These are phyloP conservation scores for Leistus spinibarbis DNA, from an alignment of 2,888 invertebrate species.

Conservation along the genomic window DNA sequence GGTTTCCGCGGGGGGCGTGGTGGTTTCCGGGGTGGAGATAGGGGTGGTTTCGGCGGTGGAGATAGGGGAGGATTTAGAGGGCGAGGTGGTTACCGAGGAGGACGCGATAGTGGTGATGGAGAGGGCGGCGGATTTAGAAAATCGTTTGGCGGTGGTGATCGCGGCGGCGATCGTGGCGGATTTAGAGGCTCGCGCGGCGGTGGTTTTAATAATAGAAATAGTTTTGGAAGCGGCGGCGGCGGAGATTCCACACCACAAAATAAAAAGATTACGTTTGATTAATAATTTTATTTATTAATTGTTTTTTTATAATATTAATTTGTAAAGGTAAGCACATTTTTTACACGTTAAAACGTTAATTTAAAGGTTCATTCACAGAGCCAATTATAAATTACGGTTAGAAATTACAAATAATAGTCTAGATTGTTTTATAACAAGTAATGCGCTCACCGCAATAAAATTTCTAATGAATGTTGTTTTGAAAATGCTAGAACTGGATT, in stretches of 20 bases:
- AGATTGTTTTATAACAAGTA: no score
- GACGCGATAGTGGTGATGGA: slow-evolving; percentile 42
- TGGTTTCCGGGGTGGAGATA: slow-evolving; percentile 44
- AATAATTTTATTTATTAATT: slow-evolving; percentile 33
- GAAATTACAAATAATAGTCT: no score
- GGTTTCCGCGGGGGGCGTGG: slow-evolving; percentile 48
- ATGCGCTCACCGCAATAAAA: no score
- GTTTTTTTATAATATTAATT: slow-evolving; percentile 5
- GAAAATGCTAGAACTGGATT: no score
- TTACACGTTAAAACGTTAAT: no score
- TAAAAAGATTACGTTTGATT: slow-evolving; percentile 69
- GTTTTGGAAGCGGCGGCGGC: slow-evolving; percentile 55
- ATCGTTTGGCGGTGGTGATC: slow-evolving; percentile 43
- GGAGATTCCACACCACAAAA: slow-evolving; percentile 62
- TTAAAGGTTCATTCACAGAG: no score
- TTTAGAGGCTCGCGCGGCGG: slow-evolving; percentile 44
- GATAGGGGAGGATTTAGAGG: slow-evolving; percentile 45
- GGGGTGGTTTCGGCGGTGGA: slow-evolving; percentile 45
- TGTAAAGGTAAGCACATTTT: slow-evolving; percentile 23
- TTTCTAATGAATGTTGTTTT: no score
- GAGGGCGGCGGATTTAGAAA: slow-evolving; percentile 43
- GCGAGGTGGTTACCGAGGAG: slow-evolving; percentile 42
- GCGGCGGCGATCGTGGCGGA: slow-evolving; percentile 47
- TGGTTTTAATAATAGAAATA: slow-evolving; percentile 43
- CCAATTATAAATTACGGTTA: no score